A percentile compares a stretch with the other conserved stretches of the same genome.
Evolutionary conservation across 2,113 vertebrate species (phyloP).

Genomic region (Podarcis muralis): DNA sequence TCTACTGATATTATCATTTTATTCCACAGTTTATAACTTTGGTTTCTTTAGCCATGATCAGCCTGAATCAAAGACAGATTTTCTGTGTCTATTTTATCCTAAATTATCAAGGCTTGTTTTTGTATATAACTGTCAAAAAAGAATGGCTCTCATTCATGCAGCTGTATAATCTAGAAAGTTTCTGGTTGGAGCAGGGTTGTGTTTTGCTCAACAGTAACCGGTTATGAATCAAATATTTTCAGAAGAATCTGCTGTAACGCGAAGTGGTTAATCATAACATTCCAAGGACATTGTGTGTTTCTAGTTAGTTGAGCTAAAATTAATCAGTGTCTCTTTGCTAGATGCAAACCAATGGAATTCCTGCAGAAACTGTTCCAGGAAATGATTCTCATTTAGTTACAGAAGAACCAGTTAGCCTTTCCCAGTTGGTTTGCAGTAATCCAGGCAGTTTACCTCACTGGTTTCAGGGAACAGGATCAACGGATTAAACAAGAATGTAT

Average conservation of each 20-base stretch:
- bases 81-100: constrained; percentile 34
- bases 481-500: neutral
- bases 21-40: neutral
- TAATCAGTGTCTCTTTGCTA: neutral
- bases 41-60: neutral
- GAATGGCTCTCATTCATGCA: constrained; percentile 62
- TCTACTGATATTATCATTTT: neutral
- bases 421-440: neutral
- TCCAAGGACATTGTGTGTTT: neutral
- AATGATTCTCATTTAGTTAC: neutral
- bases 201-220: neutral
- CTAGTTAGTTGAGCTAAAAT: neutral
- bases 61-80: constrained; percentile 16
- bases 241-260: neutral
- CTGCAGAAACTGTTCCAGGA: neutral
- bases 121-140: constrained; percentile 26
- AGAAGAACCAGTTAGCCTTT: neutral
- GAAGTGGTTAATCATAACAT: neutral
- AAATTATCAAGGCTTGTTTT: constrained; percentile 38
- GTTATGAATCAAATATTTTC: neutral
- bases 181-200: neutral
- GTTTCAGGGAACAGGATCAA: neutral
- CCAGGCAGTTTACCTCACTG: neutral
- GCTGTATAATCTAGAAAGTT: neutral
- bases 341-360: neutral